Evolutionary conservation across 2,888 invertebrate genomes (phyloP).

Genomic region (Drosophila dives): DNA sequence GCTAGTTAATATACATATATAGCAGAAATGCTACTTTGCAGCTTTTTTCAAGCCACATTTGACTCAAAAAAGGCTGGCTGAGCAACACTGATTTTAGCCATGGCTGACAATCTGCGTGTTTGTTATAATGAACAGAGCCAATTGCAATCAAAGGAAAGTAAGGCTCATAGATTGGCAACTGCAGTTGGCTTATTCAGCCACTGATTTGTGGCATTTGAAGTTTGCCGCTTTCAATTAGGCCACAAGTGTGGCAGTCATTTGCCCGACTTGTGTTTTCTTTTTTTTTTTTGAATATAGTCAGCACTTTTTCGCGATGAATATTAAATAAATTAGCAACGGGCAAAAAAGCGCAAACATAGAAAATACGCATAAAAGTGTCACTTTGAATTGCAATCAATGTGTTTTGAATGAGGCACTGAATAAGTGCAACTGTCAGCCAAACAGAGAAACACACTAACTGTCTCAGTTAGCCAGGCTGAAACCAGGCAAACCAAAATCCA

Average conservation of each 20-base stretch:
- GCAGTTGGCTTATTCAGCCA: constrained; percentile 27
- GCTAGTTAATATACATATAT: neutral
- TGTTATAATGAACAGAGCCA: constrained; percentile 34
- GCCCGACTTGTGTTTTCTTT: constrained; percentile 9
- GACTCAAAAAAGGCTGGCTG: neutral
- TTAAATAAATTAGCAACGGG: constrained; percentile 16
- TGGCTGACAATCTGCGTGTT: neutral
- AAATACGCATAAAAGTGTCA: constrained; percentile 59
- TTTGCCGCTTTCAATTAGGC: constrained; percentile 8
- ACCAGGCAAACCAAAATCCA: neutral
- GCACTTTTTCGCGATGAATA: neutral
- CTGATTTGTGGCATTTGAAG: constrained; percentile 18
- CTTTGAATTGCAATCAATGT: constrained; percentile 58
- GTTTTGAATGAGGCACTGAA: constrained; percentile 53
- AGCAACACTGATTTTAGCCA: neutral
- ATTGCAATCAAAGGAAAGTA: constrained; percentile 30
- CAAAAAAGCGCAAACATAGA: constrained; percentile 41
- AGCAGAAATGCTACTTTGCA: neutral
- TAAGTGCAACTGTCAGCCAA: constrained; percentile 10
- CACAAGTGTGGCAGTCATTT: neutral
- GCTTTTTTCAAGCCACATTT: neutral
- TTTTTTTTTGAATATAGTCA: constrained; percentile 10
- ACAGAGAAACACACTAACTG: neutral
- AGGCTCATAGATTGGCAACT: constrained; percentile 32
- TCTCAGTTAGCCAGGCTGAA: constrained; percentile 25